Base-by-base conservation (phyloP, 2,797 vertebrate species). In the Muscicapa striata region DNA sequence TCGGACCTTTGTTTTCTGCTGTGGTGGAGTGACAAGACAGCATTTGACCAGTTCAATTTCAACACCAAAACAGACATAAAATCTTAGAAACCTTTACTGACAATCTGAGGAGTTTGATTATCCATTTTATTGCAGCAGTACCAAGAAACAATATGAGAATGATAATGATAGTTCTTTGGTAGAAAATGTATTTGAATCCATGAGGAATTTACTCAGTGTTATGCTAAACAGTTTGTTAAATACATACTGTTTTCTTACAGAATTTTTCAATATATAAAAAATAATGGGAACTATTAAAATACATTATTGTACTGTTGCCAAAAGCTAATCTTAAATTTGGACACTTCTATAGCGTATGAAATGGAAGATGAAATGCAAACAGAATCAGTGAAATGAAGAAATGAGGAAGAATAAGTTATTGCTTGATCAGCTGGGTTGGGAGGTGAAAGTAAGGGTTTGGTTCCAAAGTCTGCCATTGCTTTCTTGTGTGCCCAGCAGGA, bases 21-120 rank as follows among this genome's bases (percentile, higher is more conserved):
- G 8, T 1, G 2, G 0, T 38, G 21, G 4, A 10, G 7, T 75
- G 32, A 46, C 11, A 13, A 41, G 57, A 27, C 10, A 62, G 7
- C 18, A 48, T 64, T 74, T 89, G 32, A 74, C 11, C 11, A 38
- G 2, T 63, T 7, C 27, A 62, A 45, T 68, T 77, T 78, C 54
- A 68, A 15, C 40, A 74, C 13, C 24, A 51, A 85, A 79, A 21
- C 7, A 51, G 24, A 32, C 4, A 67, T 40, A 10, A 78, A 74
- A 69, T 36, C 18, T 84, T 59, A 34, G 34, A 87, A 74, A 90
- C 2, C 10, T 93, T 66, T 63, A 8, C 30, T 82, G 87, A 73
- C 16, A 52, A 52, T 62, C 9, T 51, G n/a, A 49, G 27, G 21
- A 55, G 73, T 69, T 76, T 59, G 29, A 12, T 58, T 84, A 41